Percentiles rank a stretch among this genome's conserved stretches.
phyloP scores from a whole-genome alignment of 2,888 invertebrate species.

The Pocota personata region DNA sequence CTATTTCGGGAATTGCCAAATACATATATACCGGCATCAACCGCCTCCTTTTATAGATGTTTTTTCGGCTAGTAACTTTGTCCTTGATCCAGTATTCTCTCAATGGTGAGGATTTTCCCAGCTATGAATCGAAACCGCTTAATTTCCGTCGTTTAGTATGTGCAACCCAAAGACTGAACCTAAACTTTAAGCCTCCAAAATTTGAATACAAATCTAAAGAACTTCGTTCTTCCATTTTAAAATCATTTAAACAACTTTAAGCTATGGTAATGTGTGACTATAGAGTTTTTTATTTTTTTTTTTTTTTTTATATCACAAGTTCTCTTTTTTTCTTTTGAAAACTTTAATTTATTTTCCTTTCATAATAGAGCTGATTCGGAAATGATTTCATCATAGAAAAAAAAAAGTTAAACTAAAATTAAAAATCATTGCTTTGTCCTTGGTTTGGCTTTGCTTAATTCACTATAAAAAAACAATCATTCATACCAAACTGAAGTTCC shows the following conservation, averaged over 20 bases:
- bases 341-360: constrained; percentile 30
- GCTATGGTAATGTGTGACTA: constrained; percentile 56
- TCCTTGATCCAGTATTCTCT: too few relatives aligned
- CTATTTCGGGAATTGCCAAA: too few relatives aligned
- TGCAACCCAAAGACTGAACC: too few relatives aligned
- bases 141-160: too few relatives aligned
- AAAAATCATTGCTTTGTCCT: constrained; percentile 52
- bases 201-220: too few relatives aligned
- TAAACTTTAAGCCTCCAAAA: too few relatives aligned
- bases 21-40: too few relatives aligned
- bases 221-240: constrained; percentile 14
- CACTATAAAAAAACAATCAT: constrained; percentile 45
- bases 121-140: too few relatives aligned
- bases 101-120: too few relatives aligned
- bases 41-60: too few relatives aligned
- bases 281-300: background rate
- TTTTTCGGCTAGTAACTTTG: too few relatives aligned
- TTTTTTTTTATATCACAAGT: background rate
- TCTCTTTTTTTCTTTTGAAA: background rate
- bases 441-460: constrained; percentile 70
- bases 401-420: constrained; percentile 9
- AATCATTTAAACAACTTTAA: background rate
- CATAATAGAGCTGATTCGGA: constrained; percentile 70
- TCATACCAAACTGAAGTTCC: constrained; percentile 31
- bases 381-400: constrained; percentile 37